phyloP scores from a whole-genome alignment of 2,113 vertebrate genomes.

The Romanogobio albipinnatus region DNA sequence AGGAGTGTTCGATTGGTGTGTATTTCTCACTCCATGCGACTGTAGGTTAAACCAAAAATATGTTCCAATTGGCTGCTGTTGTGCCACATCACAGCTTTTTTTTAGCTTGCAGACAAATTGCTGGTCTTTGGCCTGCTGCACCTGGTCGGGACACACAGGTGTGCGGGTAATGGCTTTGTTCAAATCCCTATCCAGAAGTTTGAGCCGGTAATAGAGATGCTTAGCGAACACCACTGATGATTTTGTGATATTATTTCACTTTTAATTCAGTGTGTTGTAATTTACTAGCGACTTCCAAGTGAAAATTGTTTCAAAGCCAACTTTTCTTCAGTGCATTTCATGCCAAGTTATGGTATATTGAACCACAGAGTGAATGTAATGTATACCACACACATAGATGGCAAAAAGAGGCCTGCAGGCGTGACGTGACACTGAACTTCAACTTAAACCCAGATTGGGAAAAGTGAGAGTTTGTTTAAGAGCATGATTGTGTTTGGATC shows the following conservation, averaged over 20 bases:
- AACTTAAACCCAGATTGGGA: neutral
- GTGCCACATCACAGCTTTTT: neutral
- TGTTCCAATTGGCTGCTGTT: neutral
- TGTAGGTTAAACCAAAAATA: neutral
- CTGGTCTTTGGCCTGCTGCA: neutral
- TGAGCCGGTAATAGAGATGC: neutral
- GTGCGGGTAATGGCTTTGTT: neutral
- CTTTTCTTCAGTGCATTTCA: neutral
- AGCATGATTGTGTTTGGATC: slow-evolving; percentile 17
- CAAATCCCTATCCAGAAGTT: neutral
- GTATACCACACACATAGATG: neutral
- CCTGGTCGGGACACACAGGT: neutral
- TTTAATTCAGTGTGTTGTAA: too few species aligned
- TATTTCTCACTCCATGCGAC: neutral
- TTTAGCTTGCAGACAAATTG: neutral
- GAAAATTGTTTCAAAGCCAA: too few species aligned
- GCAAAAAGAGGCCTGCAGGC: slow-evolving; percentile 6
- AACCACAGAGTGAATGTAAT: neutral
- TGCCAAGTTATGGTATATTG: neutral
- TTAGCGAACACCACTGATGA: neutral
- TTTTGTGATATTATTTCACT: too few species aligned
- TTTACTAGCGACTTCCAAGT: too few species aligned
- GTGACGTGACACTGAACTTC: slow-evolving; percentile 13
- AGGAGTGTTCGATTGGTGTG: too few species aligned
- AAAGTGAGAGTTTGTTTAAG: neutral